Evolutionary conservation across 2,113 vertebrate genomes (phyloP), one percentile per base, ranked within the genome.

Genomic region (Nothoprocta perdicaria): DNA sequence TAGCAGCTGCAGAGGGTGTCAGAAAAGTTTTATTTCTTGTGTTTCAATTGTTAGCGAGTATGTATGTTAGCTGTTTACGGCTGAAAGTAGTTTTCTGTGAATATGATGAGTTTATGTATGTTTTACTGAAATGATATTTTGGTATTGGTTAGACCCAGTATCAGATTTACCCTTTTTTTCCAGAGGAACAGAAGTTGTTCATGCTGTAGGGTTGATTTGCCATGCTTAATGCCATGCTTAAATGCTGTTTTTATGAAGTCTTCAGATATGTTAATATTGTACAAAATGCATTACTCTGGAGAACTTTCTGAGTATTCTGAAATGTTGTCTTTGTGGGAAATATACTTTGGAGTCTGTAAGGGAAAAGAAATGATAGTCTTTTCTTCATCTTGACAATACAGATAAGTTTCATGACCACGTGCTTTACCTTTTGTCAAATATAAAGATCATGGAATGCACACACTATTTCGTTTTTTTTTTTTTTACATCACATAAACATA

Each of bases 281-380:
- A 38, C 40, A 31, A 10, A 58, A 5, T 19, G 35, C 2, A 12
- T 71, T 81, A 77, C 27, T 75, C 7, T 19, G 57, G 4, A 15
- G 43, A 65, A 5, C 4, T 65, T 21, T 3, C 3, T 46, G 14
- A 4, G 35, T 10, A 2, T 81, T 94, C 57, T 84, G 41, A 67
- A 78, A 33, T 4, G n/a, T 2, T 48, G 7, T 1, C 1, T 63
- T 71, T 79, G 10, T 7, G 8, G 3, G 4, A 38, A 55, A 6
- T 29, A 60, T 67, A 55, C 21, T 50, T 61, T 31, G 13, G 24
- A 38, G 4, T 27, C 19, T 31, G 45, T 29, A 65, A 81, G 10
- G 14, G 74, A 79, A 9, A 10, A 60, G 15, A 73, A 79, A 66
- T 40, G 0, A 27, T 50, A 29, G 38, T 7, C 14, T 66, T 93